Evolutionary conservation across 2,797 vertebrate species (phyloP).

Genomic region (Enteromius mattozi): DNA sequence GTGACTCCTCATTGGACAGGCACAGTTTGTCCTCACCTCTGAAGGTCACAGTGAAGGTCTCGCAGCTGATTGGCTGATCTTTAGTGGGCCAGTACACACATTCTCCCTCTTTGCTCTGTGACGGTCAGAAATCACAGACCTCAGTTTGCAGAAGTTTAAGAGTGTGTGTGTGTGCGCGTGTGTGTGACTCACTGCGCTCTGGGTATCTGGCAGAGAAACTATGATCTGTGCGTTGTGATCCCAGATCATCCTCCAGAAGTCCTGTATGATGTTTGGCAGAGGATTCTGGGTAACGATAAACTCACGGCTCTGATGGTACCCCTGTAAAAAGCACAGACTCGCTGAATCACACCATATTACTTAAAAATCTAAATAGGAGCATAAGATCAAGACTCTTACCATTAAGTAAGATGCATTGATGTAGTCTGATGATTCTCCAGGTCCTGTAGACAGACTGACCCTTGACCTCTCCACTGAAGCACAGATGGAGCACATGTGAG

Average conservation of each 20-base stretch:
- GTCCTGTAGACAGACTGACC: constrained; percentile 86
- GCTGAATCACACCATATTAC: background rate
- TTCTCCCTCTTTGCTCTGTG: constrained; percentile 78
- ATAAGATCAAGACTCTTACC: constrained; percentile 75
- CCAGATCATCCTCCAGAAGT: constrained; percentile 99
- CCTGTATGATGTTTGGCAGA: constrained; percentile 88
- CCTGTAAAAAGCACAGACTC: constrained; percentile 73
- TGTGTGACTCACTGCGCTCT: constrained; percentile 79
- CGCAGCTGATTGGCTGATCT: constrained; percentile 91
- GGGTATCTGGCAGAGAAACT: constrained; percentile 87
- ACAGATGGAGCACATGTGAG: background rate
- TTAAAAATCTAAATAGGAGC: background rate
- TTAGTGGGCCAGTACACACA: constrained; percentile 91
- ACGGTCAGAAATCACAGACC: constrained; percentile 21
- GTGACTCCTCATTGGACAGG: constrained; percentile 87
- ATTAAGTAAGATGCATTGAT: constrained; percentile 95
- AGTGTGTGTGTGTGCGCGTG: background rate
- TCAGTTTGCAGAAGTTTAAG: background rate
- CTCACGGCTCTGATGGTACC: constrained; percentile 87
- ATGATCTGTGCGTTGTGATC: constrained; percentile 90
- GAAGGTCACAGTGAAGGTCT: constrained; percentile 88
- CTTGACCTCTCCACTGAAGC: constrained; percentile 91
- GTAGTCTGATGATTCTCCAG: constrained; percentile 88
- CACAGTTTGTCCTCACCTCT: constrained; percentile 85
- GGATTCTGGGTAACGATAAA: constrained; percentile 95